Base-by-base conservation (phyloP, 2,113 vertebrate genomes). In the Calidris pygmaea region DNA sequence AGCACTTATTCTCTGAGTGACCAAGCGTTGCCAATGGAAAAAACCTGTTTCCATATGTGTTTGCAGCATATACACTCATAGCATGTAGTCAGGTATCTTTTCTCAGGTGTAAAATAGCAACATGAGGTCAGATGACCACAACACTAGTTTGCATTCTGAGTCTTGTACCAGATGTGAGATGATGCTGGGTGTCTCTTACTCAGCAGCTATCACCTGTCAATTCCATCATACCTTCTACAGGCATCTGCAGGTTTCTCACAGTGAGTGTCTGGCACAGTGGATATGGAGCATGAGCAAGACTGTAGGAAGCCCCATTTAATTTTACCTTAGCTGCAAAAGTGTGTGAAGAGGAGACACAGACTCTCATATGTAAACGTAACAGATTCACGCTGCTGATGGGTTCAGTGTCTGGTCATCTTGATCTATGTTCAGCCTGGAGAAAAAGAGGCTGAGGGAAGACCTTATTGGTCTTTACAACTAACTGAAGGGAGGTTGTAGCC, bases 201-300 rank as follows among this genome's bases (percentile, higher is more conserved):
- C 27, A 45, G 16, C 30, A 87, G 35, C 10, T 18, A 19, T 41
- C 26, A 47, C 10, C 2, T 20, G 79, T 41, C 29, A 70, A 1
- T 45, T 58, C 55, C 16, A 20, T 10, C 0, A 0, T 17, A 58
- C 3, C 3, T 3, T 80, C 29, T 29, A 63, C 6, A 9, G 9
- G 32, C 56, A 7, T 30, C 26, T 70, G 41, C 81, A 71, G 47
- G 17, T 18, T 74, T 6, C 14, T 74, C 37, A 73, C 17, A 68
- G 16, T 29, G 10, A 71, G 29, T 15, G 9, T 26, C 29, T 41
- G 37, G 18, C 24, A 58, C 19, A 41, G 11, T 14, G 27, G 76
- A 30, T 27, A 22, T 0, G 0, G 30, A 71, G 17, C 11, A 45
- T 12, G 9, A 89, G 10, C 21, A 66, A 74, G 27, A 22, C 21